Percentiles rank a stretch among this genome's conserved stretches.
Evolutionary conservation across 2,113 vertebrate genomes (phyloP).

Genomic region (Leucopternis melanops): DNA sequence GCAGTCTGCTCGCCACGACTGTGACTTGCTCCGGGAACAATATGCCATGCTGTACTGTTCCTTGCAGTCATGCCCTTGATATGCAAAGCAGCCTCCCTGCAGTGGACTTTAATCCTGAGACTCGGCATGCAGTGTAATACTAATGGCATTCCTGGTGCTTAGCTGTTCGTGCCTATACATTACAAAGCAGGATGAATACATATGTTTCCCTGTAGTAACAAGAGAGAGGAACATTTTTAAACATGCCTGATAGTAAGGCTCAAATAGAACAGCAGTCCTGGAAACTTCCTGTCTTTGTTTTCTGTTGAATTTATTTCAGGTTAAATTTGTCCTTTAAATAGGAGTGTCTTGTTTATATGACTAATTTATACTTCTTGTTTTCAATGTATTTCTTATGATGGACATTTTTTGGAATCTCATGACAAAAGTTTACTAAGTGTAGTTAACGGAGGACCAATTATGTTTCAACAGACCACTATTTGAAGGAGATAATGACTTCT

Average conservation of each 20-base stretch:
- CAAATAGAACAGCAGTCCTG: not conserved
- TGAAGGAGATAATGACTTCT: slow-evolving; percentile 99
- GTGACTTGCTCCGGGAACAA: slow-evolving; percentile 59
- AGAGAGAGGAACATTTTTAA: not conserved
- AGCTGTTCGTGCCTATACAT: no score
- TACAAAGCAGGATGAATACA: not conserved
- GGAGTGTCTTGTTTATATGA: not conserved
- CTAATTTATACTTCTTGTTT: not conserved
- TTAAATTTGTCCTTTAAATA: not conserved
- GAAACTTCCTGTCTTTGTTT: not conserved
- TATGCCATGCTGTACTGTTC: no score
- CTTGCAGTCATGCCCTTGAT: no score
- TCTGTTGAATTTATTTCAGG: not conserved
- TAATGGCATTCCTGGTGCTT: no score
- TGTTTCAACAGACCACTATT: slow-evolving; percentile 87
- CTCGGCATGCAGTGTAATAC: no score
- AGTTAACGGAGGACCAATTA: slow-evolving; percentile 10
- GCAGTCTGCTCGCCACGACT: not conserved
- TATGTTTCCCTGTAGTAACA: not conserved
- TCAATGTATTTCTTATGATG: not conserved
- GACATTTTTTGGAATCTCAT: not conserved
- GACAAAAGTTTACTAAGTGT: not conserved
- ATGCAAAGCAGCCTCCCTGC: no score
- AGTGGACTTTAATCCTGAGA: no score
- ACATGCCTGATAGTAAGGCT: not conserved